Evolutionary conservation across 2,113 vertebrate genomes (phyloP), one percentile per base, ranked within the genome.

Genomic region (Cyanoliseus patagonus): DNA sequence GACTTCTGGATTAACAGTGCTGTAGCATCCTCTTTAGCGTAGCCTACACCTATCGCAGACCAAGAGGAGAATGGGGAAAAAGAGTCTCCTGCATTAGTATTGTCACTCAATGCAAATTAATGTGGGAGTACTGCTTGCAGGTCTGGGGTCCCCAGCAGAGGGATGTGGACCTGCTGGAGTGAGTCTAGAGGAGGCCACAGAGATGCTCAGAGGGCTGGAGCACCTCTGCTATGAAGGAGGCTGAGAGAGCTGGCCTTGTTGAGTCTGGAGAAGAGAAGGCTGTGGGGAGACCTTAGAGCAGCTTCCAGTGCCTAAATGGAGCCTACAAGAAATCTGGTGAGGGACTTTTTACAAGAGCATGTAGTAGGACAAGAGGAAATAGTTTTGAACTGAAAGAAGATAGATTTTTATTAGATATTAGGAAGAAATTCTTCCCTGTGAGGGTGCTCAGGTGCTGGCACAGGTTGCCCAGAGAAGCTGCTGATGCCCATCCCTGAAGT

Each of bases 101-200:
- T 59, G 57, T 11, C 49, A 44, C 19, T 81, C 41, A 23, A 0
- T 0, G 4, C 18, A 69, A 77, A 31, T 15, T 7, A 17, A 47
- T 0, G 3, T 0, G 0, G 84, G 69, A 59, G 57, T 15, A 59
- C 20, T 16, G 57, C 22, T 23, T 35, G 33, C 33, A 59, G 57
- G 1, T 16, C 20, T 59, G 57, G 22, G 33, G 57, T 35, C 57
- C 57, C 33, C 57, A 59, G 6, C n/a, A 59, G 15, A 59, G 24
- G 22, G 33, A 59, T 6, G 33, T 10, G 22, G 22, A 35, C 9
- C 57, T 35, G 22, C 1, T 35, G 22, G 57, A 59, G 20, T 23
- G 33, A 15, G 33, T 59, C 33, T 59, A 23, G 20, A 59, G 20
- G 33, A 59, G 4, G 33, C 33, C 33, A 35, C 33, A 15, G 10